phyloP scores from a whole-genome alignment of 2,797 vertebrate genomes.

The Pangasius mekongensis region DNA sequence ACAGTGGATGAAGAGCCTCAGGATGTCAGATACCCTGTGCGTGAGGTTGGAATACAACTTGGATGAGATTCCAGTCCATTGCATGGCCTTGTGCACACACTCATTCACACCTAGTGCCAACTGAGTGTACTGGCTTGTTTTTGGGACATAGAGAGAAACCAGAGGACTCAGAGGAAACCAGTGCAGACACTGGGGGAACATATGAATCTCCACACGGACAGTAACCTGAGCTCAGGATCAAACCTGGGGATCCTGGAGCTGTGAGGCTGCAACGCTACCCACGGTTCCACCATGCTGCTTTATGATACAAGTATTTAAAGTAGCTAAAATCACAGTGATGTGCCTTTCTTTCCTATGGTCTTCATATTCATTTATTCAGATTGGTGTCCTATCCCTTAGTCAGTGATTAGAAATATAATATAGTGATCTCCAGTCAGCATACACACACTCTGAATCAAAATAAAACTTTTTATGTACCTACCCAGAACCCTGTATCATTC shows the following conservation, averaged over 20 bases:
- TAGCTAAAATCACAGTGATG: background rate
- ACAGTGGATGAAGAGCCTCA: background rate
- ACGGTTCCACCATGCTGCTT: background rate
- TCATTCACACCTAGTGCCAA: background rate
- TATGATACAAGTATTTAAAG: background rate
- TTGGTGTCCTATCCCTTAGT: background rate
- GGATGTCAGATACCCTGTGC: background rate
- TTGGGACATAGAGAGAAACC: background rate
- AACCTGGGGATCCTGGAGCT: background rate
- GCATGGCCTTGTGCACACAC: background rate
- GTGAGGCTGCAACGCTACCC: background rate
- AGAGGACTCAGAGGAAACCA: background rate
- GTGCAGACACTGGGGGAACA: background rate
- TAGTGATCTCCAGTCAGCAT: background rate
- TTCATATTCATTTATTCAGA: background rate
- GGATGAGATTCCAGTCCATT: background rate
- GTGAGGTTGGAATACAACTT: background rate
- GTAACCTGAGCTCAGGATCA: background rate
- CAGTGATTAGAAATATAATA: background rate
- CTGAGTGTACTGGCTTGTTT: background rate
- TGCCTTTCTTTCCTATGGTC: background rate
- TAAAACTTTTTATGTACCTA: background rate
- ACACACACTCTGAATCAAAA: background rate
- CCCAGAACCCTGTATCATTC: background rate
- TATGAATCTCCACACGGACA: background rate